A percentile compares a stretch with the other conserved stretches of the same genome.
Evolutionary conservation across 2,113 vertebrate genomes (phyloP).

Genomic region (Apeltes quadracus): DNA sequence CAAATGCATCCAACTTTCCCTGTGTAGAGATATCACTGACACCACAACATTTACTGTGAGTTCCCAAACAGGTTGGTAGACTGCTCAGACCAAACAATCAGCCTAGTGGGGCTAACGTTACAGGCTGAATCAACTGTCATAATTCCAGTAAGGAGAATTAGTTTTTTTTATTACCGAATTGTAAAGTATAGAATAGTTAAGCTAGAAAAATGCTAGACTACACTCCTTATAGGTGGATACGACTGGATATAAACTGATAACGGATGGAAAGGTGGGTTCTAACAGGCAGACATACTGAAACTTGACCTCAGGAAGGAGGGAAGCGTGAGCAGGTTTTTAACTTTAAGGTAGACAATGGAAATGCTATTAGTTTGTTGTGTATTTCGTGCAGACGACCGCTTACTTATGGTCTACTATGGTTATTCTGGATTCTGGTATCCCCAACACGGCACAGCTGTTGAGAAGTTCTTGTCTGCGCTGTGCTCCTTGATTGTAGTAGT

Average conservation of each 20-base stretch:
- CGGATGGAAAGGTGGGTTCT: constrained; percentile 18
- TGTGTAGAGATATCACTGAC: neutral
- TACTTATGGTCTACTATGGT: constrained; percentile 90
- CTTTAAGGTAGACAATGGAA: neutral
- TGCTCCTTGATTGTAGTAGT: constrained; percentile 92
- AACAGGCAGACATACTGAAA: constrained; percentile 12
- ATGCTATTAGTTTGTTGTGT: constrained; percentile 5
- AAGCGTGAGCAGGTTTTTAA: neutral
- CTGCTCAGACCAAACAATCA: neutral
- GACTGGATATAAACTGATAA: neutral
- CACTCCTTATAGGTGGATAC: neutral
- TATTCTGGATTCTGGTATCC: constrained; percentile 85
- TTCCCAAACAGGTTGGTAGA: neutral
- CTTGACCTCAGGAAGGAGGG: neutral
- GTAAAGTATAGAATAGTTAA: neutral
- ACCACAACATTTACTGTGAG: neutral
- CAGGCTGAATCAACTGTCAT: neutral
- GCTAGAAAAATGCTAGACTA: neutral
- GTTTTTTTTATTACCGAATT: neutral
- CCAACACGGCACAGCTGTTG: constrained; percentile 88
- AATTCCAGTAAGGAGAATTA: neutral
- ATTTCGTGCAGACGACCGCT: constrained; percentile 38
- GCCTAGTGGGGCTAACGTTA: neutral
- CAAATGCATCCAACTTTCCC: neutral
- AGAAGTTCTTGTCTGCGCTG: constrained; percentile 90